Percentiles rank a stretch among this genome's conserved stretches.
Evolutionary conservation across 2,113 vertebrate species (phyloP).

Genomic region (Tursiops truncatus): DNA sequence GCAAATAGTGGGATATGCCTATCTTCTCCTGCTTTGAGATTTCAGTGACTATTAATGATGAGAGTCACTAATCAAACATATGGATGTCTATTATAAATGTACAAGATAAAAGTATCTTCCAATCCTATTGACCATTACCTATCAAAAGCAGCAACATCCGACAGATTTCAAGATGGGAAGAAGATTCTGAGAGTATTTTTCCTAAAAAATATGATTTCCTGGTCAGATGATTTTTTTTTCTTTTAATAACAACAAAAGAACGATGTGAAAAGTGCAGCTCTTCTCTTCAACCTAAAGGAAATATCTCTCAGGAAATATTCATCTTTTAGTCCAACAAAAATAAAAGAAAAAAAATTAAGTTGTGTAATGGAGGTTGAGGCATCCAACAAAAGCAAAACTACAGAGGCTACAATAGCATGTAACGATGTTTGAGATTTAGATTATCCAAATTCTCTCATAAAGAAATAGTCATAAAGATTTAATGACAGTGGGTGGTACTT

Average conservation of each 20-base stretch:
- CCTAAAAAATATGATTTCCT: background rate
- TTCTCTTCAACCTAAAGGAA: constrained; percentile 26
- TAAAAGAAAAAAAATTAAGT: background rate
- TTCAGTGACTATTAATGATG: background rate
- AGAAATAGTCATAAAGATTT: background rate
- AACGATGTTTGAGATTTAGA: constrained; percentile 5
- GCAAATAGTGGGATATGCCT: background rate
- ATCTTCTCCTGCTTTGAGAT: background rate
- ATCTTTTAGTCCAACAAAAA: constrained; percentile 5
- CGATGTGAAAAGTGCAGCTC: background rate
- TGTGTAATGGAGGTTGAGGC: background rate
- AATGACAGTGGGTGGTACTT: background rate
- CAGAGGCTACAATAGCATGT: background rate
- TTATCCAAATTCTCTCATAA: constrained; percentile 24
- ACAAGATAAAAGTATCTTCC: background rate
- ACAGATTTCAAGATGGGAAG: background rate
- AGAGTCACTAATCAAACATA: background rate
- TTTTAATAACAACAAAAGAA: constrained; percentile 39
- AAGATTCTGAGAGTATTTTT: background rate
- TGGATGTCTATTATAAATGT: background rate
- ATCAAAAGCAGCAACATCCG: background rate
- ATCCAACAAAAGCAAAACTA: constrained; percentile 26
- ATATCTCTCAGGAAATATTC: background rate
- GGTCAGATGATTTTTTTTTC: background rate
- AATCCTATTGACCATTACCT: background rate